These are phyloP conservation scores for Lepus townsendii DNA, from an alignment of 2,797 vertebrate genomes.

Conservation along the genomic window DNA sequence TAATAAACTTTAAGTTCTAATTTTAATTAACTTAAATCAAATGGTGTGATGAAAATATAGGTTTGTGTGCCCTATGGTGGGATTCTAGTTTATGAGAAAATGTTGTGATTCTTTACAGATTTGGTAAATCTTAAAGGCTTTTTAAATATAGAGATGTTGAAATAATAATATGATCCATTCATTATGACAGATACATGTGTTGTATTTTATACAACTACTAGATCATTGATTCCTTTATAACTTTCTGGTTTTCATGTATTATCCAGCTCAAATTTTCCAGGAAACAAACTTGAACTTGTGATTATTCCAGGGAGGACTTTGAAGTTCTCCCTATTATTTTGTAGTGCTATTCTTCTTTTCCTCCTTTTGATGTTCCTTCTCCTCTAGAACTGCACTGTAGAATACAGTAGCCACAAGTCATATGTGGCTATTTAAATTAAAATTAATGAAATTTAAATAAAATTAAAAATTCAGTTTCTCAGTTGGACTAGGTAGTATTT, in stretches of 20 bases:
- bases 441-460: conserved; percentile 39
- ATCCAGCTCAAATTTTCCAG: neutral
- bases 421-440: neutral
- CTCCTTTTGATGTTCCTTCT: neutral
- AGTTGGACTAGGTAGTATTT: neutral
- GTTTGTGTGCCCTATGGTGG: neutral
- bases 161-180: neutral
- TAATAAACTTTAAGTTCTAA: conserved; percentile 64
- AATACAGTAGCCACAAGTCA: neutral
- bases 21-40: conserved; percentile 70
- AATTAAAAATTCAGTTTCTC: conserved; percentile 46
- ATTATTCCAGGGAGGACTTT: neutral
- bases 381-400: neutral
- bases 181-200: neutral
- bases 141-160: neutral
- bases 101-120: neutral
- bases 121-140: neutral
- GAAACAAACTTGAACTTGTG: neutral
- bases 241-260: neutral
- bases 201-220: neutral
- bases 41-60: conserved; percentile 24
- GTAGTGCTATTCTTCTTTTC: neutral
- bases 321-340: neutral
- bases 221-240: conserved; percentile 5
- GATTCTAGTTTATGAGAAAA: neutral